These are phyloP conservation scores for Tachysurus vachellii DNA, from an alignment of 2,113 vertebrate species.

Conservation along the genomic window DNA sequence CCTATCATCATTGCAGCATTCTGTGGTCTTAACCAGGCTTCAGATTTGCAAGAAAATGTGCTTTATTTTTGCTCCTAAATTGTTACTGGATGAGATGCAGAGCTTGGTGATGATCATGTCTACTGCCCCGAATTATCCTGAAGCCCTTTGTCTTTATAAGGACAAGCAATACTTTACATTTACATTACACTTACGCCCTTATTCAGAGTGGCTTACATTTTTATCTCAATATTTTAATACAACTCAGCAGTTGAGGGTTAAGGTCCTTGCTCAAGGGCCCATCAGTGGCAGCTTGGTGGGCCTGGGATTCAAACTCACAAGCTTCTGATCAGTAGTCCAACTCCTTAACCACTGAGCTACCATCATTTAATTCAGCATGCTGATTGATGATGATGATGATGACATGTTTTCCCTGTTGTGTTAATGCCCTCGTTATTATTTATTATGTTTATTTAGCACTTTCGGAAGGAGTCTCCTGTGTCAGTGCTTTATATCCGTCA, in stretches of 20 bases:
- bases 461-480: neutral
- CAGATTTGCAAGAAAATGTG: conserved; percentile 28
- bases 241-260: no score
- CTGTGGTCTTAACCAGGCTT: conserved; percentile 26
- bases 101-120: neutral
- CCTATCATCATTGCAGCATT: conserved; percentile 23
- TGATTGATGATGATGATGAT: neutral
- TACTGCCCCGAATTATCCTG: neutral
- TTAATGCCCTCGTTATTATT: no score
- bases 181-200: neutral
- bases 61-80: conserved; percentile 20
- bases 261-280: no score
- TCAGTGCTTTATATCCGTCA: neutral
- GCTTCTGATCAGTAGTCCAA: neutral
- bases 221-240: no score
- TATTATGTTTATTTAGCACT: neutral
- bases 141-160: neutral
- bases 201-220: no score
- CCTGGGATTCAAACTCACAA: no score
- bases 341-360: neutral
- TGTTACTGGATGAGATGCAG: neutral
- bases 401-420: no score
- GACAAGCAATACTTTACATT: neutral
- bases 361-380: neutral
- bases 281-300: no score